A percentile compares a stretch with the other conserved stretches of the same genome.
These are phyloP conservation scores for Andricus grossulariae DNA, from an alignment of 1,140 invertebrate species.

Conservation along the genomic window DNA sequence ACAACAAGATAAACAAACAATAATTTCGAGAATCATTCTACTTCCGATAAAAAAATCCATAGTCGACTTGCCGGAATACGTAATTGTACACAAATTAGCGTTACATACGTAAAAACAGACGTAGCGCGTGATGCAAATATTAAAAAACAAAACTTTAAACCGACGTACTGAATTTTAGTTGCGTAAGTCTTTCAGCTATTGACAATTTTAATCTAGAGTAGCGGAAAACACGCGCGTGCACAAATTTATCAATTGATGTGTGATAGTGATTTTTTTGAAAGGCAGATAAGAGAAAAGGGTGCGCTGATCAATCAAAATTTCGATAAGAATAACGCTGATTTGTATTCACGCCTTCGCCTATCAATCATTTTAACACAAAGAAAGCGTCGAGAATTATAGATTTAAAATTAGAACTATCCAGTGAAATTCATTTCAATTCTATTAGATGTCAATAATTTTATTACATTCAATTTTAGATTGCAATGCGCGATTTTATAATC, in stretches of 20 bases:
- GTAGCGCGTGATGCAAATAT: not conserved
- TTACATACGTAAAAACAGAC: not conserved
- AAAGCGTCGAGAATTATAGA: too few relatives aligned
- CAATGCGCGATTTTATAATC: too few relatives aligned
- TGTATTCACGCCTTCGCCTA: too few relatives aligned
- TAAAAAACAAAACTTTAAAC: slow-evolving; percentile 3
- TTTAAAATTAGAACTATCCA: too few relatives aligned
- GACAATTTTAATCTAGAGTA: not conserved
- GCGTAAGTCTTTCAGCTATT: not conserved
- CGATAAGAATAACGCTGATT: too few relatives aligned
- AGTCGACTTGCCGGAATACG: not conserved
- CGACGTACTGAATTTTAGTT: not conserved
- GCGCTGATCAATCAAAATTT: not conserved
- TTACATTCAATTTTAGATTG: too few relatives aligned
- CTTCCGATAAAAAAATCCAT: not conserved
- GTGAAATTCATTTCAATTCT: too few relatives aligned
- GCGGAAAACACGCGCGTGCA: not conserved
- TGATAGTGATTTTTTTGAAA: not conserved
- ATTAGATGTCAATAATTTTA: too few relatives aligned
- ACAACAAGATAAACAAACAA: too few relatives aligned
- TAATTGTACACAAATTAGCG: not conserved
- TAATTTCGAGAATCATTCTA: not conserved
- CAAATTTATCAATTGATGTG: not conserved
- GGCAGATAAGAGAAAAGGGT: not conserved
- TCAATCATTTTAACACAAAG: too few relatives aligned